These are phyloP conservation scores for Darevskia nairensis DNA, from an alignment of 2,797 vertebrate species.

Conservation along the genomic window DNA sequence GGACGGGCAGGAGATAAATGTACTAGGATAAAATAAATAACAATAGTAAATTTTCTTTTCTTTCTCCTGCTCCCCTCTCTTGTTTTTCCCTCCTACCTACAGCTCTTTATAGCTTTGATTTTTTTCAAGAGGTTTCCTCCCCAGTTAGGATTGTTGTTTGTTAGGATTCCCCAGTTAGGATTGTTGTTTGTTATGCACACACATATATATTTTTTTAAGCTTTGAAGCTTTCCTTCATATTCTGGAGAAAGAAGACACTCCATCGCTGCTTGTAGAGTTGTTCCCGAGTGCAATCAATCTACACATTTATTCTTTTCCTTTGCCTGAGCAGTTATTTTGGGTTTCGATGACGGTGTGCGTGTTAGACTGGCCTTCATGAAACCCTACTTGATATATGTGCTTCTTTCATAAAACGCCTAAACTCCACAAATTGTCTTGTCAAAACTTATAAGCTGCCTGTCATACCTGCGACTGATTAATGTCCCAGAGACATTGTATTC, in stretches of 20 bases:
- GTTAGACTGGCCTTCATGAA: not conserved
- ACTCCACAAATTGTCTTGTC: slow-evolving; percentile 11
- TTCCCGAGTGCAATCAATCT: not conserved
- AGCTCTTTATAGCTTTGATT: too few relatives aligned
- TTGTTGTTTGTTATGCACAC: too few relatives aligned
- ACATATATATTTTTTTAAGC: too few relatives aligned
- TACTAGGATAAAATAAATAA: too few relatives aligned
- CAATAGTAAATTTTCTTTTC: too few relatives aligned
- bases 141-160: too few relatives aligned
- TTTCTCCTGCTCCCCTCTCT: too few relatives aligned
- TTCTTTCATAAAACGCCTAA: not conserved
- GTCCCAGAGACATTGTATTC: slow-evolving; percentile 4
- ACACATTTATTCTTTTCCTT: not conserved
- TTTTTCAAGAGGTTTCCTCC: too few relatives aligned
- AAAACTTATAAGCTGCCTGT: slow-evolving; percentile 1
- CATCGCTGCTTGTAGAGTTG: not conserved
- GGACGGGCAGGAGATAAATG: not conserved
- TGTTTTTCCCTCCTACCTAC: too few relatives aligned
- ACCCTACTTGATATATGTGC: slow-evolving; percentile 9
- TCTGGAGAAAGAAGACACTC: not conserved
- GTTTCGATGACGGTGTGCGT: not conserved
- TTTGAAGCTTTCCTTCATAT: not conserved
- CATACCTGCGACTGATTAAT: slow-evolving; percentile 12
- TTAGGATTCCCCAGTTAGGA: too few relatives aligned
- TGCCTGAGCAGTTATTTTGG: not conserved